Evolutionary conservation across 37 sponge, comb jelly and placozoan genomes (phyloP).

Genomic region (Agelas oroides): DNA sequence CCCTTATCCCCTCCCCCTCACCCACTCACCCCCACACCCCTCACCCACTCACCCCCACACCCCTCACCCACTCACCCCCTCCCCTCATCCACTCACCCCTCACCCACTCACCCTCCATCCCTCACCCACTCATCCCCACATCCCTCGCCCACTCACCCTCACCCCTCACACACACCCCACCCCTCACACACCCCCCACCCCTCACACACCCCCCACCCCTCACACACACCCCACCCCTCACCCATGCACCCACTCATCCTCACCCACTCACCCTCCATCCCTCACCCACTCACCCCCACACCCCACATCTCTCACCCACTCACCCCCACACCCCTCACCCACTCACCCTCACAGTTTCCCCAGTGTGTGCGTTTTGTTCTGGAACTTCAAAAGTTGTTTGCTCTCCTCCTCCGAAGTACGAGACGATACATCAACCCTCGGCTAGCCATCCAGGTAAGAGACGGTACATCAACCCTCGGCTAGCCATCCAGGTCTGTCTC

Average conservation of each 20-base stretch:
- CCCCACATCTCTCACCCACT: too few relatives aligned
- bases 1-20: not conserved
- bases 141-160: not conserved
- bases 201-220: not conserved
- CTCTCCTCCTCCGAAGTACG: constrained; percentile 45
- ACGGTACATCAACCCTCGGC: constrained; percentile 39
- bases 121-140: too few relatives aligned
- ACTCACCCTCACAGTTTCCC: constrained; percentile 12
- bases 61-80: not conserved
- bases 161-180: not conserved
- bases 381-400: constrained; percentile 78
- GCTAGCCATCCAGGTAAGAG: constrained; percentile 60
- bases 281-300: not conserved
- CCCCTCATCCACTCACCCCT: not conserved
- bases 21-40: not conserved
- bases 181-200: not conserved
- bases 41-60: not conserved
- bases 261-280: not conserved
- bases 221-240: too few relatives aligned
- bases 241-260: not conserved
- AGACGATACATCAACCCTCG: constrained; percentile 69
- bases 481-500: constrained; percentile 55
- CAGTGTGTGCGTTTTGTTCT: constrained; percentile 65
- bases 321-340: not conserved
- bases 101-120: too few relatives aligned